phyloP scores from a whole-genome alignment of 2,797 vertebrate species.

The Brotogeris chrysoptera region DNA sequence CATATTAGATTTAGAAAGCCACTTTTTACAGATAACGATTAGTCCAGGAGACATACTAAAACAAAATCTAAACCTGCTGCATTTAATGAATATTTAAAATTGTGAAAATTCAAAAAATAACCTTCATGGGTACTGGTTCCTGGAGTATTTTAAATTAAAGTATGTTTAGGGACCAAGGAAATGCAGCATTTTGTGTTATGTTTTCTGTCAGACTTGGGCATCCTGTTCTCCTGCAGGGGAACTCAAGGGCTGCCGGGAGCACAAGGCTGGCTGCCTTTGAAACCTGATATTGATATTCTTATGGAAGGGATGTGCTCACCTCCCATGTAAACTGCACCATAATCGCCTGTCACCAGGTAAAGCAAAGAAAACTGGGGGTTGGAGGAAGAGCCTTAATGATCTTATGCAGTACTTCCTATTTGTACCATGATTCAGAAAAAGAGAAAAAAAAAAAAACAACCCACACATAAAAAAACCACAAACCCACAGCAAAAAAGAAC shows the following conservation, averaged over 20 bases:
- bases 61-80: neutral
- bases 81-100: neutral
- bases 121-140: neutral
- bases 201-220: neutral
- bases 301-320: neutral
- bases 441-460: neutral
- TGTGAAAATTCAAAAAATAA: neutral
- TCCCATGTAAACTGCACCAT: neutral
- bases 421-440: neutral
- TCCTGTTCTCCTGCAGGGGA: neutral
- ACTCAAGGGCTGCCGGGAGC: neutral
- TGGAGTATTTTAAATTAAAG: neutral
- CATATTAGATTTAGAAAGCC: neutral
- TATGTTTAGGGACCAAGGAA: neutral
- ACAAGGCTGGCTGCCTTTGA: neutral
- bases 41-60: neutral
- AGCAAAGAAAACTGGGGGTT: neutral
- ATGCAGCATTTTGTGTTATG: neutral
- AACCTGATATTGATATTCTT: neutral
- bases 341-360: neutral
- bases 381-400: neutral
- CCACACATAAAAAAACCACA: neutral
- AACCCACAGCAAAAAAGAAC: neutral
- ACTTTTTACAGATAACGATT: neutral
- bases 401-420: neutral